These are phyloP conservation scores for Cyanoramphus novaezelandiae DNA, from an alignment of 2,113 vertebrate genomes.

Conservation along the genomic window DNA sequence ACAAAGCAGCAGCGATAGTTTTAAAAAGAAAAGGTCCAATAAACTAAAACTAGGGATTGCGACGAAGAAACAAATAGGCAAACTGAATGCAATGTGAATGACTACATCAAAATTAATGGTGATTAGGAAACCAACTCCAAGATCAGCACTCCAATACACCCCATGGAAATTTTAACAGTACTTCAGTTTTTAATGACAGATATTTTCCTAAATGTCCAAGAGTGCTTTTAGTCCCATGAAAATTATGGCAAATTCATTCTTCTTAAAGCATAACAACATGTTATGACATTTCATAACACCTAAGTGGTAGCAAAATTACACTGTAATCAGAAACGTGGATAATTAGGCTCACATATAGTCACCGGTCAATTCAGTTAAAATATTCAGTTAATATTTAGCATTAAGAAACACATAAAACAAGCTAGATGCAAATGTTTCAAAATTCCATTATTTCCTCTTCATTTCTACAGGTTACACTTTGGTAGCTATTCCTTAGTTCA, in stretches of 20 bases:
- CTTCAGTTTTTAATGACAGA: neutral
- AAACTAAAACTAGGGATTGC: neutral
- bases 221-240: neutral
- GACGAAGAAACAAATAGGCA: neutral
- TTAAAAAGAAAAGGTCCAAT: neutral
- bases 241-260: neutral
- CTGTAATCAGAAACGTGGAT: neutral
- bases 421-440: fast-evolving
- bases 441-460: neutral
- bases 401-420: neutral
- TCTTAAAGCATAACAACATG: neutral
- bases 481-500: neutral
- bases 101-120: neutral
- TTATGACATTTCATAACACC: neutral
- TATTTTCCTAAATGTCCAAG: neutral
- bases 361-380: neutral
- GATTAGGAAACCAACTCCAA: neutral
- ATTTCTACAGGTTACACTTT: neutral
- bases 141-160: neutral
- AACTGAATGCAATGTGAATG: neutral
- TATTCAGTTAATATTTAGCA: neutral
- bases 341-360: neutral
- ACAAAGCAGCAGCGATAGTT: neutral
- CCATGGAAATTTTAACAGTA: neutral
- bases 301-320: neutral